Percentiles rank a stretch among this genome's conserved stretches.
These are phyloP conservation scores for Ectemnius continuus DNA, from an alignment of 2,888 invertebrate species.

Conservation along the genomic window DNA sequence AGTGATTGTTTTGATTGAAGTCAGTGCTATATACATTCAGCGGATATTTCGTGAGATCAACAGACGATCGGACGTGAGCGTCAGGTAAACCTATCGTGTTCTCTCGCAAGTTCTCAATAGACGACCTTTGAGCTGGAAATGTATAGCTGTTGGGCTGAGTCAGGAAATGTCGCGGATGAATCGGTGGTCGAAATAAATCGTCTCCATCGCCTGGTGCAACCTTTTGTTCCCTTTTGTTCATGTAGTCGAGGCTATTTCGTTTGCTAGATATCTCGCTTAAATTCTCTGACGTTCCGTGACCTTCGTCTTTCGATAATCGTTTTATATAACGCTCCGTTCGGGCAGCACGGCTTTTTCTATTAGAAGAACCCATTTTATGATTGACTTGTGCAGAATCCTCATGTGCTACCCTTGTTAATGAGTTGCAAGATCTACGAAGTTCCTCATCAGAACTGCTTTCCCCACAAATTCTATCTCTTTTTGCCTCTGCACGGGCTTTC, in stretches of 20 bases:
- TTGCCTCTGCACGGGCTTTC: slow-evolving; percentile 85
- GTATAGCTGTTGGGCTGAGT: slow-evolving; percentile 33
- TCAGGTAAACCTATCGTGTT: slow-evolving; percentile 21
- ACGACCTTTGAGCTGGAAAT: slow-evolving; percentile 38
- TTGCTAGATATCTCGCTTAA: slow-evolving; percentile 27
- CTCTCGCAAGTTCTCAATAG: slow-evolving; percentile 36
- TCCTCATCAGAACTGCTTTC: slow-evolving; percentile 85
- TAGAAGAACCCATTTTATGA: slow-evolving; percentile 81
- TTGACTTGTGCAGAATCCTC: slow-evolving; percentile 83
- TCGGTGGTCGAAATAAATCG: slow-evolving; percentile 28
- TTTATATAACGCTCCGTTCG: slow-evolving; percentile 90
- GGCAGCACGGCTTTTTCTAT: slow-evolving; percentile 85
- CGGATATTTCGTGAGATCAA: slow-evolving; percentile 36
- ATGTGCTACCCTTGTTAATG: slow-evolving; percentile 84
- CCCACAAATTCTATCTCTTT: slow-evolving; percentile 81
- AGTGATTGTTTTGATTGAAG: slow-evolving; percentile 56
- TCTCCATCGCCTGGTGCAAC: not conserved
- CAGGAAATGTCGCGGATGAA: slow-evolving; percentile 34
- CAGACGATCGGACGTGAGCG: slow-evolving; percentile 30
- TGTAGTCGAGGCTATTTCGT: slow-evolving; percentile 33
- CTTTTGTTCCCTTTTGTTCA: slow-evolving; percentile 32
- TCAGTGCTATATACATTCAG: slow-evolving; percentile 54
- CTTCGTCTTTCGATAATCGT: slow-evolving; percentile 79
- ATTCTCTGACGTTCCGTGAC: slow-evolving; percentile 34
- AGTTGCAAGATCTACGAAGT: slow-evolving; percentile 83